Evolutionary conservation across 2,797 vertebrate genomes (phyloP), one percentile per base, ranked within the genome.

Genomic region (Apogon hyalosoma): DNA sequence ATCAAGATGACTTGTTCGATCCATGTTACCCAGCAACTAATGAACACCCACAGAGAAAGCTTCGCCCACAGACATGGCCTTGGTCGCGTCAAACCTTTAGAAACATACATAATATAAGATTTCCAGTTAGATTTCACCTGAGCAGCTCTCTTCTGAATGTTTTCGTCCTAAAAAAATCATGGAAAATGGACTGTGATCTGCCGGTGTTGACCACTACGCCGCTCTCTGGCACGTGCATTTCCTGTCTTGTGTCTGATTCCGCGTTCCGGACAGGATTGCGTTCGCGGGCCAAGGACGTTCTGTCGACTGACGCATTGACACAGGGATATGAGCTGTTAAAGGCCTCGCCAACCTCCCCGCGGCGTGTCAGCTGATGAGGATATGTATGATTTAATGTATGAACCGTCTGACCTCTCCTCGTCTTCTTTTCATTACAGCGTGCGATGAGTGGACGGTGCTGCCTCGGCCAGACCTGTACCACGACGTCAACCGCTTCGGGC

Each of bases 401-500:
- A 43, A 3, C 19, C 0, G 11, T 43, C 21, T 84, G 75, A 84
- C 69, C 63, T 59, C 50, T 63, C 5, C 4, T 12, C 63, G 13
- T 77, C 15, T 53, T 43, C 40, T 43, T 65, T 14, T 31, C 18
- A 2, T 69, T 75, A 0, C 81, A 99, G 97, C 94, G 0, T 99
- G 97, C 18, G 97, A 99, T 2, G 95, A 94, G 8, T 99, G 98
- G 98, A 95, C 94, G 0, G 90, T 95, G 19, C 92, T 99, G 61
- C 96, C 95, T 36, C 95, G 92, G 48, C 97, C 97, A 0, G 92
- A 93, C 63, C 94, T 99, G 59, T 90, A 94, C 55, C 95, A 95
- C 0, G 96, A 98, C 2, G 93, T 97, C 81, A 98, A 99, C 87
- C 96, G 98, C 69, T 99, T 99, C 50, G 98, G 98, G 11, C 98